These are phyloP conservation scores for Heliconius erato DNA, from an alignment of 2,888 invertebrate genomes.

Conservation along the genomic window DNA sequence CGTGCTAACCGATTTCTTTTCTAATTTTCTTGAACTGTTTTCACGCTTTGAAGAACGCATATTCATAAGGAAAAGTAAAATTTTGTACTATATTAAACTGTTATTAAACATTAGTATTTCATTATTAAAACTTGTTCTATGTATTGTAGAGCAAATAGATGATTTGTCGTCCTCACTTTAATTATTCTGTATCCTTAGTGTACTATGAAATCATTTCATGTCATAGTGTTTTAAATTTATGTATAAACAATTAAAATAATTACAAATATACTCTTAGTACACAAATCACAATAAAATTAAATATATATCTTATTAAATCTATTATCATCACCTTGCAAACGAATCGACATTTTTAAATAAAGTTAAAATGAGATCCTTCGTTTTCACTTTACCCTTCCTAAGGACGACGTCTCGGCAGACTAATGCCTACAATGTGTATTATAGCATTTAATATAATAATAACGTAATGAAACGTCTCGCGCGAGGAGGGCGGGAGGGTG, in stretches of 20 bases:
- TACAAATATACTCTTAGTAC: background rate
- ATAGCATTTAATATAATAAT: slow-evolving; percentile 86
- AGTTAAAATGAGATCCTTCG: slow-evolving; percentile 62
- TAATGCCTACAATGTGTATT: slow-evolving; percentile 85
- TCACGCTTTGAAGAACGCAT: slow-evolving; percentile 31
- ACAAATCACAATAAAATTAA: background rate
- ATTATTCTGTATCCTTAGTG: background rate
- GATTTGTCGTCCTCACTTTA: background rate
- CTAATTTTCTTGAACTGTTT: slow-evolving; percentile 23
- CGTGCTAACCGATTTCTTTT: slow-evolving; percentile 34
- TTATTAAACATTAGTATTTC: background rate
- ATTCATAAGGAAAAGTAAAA: slow-evolving; percentile 16
- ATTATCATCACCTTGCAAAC: slow-evolving; percentile 74
- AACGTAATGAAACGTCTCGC: slow-evolving; percentile 85
- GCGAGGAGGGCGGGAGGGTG: slow-evolving; percentile 63
- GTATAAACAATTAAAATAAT: background rate
- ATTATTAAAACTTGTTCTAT: background rate
- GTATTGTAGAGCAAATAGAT: too few species aligned
- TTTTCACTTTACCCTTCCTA: slow-evolving; percentile 76
- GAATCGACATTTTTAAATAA: slow-evolving; percentile 66
- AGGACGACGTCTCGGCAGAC: slow-evolving; percentile 74
- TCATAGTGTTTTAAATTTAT: background rate
- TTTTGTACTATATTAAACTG: background rate
- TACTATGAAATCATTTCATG: background rate
- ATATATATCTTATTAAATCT: slow-evolving; percentile 55